Evolutionary conservation across 2,888 invertebrate species (phyloP), one percentile per base, ranked within the genome.

Genomic region (Plusia festucae): DNA sequence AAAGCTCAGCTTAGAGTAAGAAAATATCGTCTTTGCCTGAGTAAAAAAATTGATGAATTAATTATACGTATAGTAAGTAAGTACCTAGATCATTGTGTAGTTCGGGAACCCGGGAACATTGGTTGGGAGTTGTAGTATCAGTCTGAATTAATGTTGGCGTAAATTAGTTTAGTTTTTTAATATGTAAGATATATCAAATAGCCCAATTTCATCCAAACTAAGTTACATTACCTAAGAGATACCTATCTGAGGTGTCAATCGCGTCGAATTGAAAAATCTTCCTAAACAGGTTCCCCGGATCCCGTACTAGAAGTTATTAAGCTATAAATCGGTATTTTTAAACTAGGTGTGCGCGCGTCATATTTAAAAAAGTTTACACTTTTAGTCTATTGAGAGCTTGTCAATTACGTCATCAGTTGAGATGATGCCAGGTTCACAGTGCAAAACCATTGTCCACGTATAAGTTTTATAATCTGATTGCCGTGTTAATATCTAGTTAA

Each of bases 391-490:
- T n/a, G 15, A 7, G 44, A 76, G 70, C 75, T 78, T 80, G 72
- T 65, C 66, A 73, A 72, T 84, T 76, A 79, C 84, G 73, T 82
- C 81, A 82, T 65, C 55, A 58, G 27, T 18, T 13, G 13, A 44
- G 46, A 51, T 49, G 11, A 49, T 20, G 46, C 46, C 18, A 11
- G 20, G 46, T 49, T 49, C 20, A 18, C 18, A 49, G 9, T 49
- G 20, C 46, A 20, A 49, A 49, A 49, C 46, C 20, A 49, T 49
- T 49, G 46, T 49, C 20, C 18, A 9, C 11, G 46, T 49, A 18
- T 49, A 18, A 49, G 46, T 49, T 49, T 49, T 40, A 34, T 34
- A 40, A 49, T 49, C 20, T 20, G 46, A 49, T 49, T 49, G 18
- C 18, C 46, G 46, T 49, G 46, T 49, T 49, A 49, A 49, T 20